Percentiles rank a stretch among this genome's conserved stretches.
Evolutionary conservation across 2,888 invertebrate species (phyloP).

Genomic region (Nasonovia ribisnigri): DNA sequence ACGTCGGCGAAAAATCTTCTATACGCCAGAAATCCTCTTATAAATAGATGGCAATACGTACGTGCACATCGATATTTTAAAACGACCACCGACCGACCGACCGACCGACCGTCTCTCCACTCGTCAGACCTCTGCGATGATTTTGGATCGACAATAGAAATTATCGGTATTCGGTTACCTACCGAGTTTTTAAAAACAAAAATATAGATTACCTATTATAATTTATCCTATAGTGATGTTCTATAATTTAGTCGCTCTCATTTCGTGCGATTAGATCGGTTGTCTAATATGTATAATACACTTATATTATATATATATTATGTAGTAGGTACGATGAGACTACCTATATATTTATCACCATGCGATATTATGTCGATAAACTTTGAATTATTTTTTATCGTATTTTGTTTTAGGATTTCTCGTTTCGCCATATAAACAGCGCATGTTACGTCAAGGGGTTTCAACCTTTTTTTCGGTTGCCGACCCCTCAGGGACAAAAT

Average conservation of each 20-base stretch:
- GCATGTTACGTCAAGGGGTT: not conserved
- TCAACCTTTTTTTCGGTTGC: not conserved
- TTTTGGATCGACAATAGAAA: not conserved
- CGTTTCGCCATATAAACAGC: not conserved
- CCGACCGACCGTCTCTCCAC: not conserved
- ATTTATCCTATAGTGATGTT: not conserved
- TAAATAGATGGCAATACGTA: not conserved
- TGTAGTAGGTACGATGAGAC: not conserved
- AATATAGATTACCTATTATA: not conserved
- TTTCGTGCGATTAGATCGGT: not conserved
- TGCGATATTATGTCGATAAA: not conserved
- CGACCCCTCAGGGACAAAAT: not conserved
- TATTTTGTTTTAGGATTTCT: not conserved
- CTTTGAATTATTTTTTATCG: not conserved
- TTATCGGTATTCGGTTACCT: not conserved
- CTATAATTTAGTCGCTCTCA: not conserved
- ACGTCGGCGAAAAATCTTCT: not conserved
- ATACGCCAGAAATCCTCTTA: not conserved
- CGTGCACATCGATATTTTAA: not conserved
- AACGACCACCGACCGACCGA: not conserved
- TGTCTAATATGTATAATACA: not conserved
- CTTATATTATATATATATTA: not conserved
- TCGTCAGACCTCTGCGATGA: too few species aligned
- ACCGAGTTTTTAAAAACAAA: not conserved
- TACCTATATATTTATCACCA: not conserved